Conservation (phyloP, 92 coral and sea anemone species). For the Porites cylindrica region DNA sequence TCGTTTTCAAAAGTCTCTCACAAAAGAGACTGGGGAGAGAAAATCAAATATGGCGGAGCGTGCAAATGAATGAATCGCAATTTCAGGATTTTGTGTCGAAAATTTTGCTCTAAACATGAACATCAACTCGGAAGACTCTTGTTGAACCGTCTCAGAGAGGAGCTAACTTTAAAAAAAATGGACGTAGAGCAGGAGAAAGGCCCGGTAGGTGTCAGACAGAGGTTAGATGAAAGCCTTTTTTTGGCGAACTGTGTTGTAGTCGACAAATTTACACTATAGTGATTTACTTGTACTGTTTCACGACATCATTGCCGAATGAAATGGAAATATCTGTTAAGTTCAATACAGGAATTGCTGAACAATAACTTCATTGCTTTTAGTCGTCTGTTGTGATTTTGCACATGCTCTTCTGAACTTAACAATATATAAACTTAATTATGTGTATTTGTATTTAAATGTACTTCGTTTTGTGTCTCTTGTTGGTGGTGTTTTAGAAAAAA, state of each 20-base stretch:
- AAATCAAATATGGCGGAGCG: slow-evolving; percentile 34
- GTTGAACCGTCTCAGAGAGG: slow-evolving; percentile 3
- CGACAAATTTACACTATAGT: no score
- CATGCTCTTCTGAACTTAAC: no score
- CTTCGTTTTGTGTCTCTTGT: no score
- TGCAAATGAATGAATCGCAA: not conserved
- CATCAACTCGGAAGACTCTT: not conserved
- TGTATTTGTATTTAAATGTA: not conserved
- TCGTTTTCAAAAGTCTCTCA: slow-evolving; percentile 8
- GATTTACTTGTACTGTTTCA: no score
- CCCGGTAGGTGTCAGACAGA: slow-evolving; percentile 45
- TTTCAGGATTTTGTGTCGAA: not conserved
- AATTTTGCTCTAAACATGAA: not conserved
- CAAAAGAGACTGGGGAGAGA: slow-evolving; percentile 21
- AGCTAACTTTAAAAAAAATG: slow-evolving; percentile 43
- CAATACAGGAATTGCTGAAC: no score
- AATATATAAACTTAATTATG: no score
- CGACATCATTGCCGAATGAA: no score
- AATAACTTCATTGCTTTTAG: no score
- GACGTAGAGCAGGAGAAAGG: slow-evolving; percentile 76
- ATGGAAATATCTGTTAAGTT: no score
- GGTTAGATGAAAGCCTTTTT: not conserved
- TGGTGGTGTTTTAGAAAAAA: not conserved
- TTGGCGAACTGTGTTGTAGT: no score
- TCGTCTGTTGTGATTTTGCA: no score